Conservation (phyloP, 92 coral and sea anemone genomes). For the Ricordea florida region DNA sequence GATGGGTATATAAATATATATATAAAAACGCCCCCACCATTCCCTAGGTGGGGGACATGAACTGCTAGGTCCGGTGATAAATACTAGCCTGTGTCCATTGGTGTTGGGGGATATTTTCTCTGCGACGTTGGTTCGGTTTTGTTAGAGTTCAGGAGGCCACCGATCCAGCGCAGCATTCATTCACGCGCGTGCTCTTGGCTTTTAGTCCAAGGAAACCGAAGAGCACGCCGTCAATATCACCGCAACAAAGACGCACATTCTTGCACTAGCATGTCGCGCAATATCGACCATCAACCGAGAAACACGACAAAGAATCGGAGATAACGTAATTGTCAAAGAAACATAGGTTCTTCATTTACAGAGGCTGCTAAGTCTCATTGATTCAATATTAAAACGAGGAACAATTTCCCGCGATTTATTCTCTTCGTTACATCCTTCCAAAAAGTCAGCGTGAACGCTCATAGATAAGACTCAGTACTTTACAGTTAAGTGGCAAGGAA, state of each 20-base stretch:
- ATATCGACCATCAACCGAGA: background rate
- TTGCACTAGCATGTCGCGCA: background rate
- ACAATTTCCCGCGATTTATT: too few relatives aligned
- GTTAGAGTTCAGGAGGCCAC: constrained; percentile 21
- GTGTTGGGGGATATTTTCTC: too few relatives aligned
- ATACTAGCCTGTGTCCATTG: too few relatives aligned
- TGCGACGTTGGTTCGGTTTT: too few relatives aligned
- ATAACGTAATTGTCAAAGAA: constrained; percentile 2
- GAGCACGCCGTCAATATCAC: background rate
- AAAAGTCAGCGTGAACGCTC: too few relatives aligned
- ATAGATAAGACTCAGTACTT: too few relatives aligned
- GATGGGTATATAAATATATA: too few relatives aligned
- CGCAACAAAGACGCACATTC: background rate
- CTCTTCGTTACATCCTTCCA: too few relatives aligned
- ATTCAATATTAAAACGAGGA: background rate
- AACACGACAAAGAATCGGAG: background rate
- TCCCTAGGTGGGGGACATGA: too few relatives aligned
- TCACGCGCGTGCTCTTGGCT: constrained; percentile 4
- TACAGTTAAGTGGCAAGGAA: too few relatives aligned
- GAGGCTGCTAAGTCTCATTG: constrained; percentile 5
- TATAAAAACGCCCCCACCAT: too few relatives aligned
- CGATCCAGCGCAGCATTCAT: background rate
- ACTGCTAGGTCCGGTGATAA: too few relatives aligned
- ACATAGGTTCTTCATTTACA: background rate
- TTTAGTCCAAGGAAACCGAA: background rate